Evolutionary conservation across 2,113 vertebrate species (phyloP).

Genomic region (Monopterus albus): DNA sequence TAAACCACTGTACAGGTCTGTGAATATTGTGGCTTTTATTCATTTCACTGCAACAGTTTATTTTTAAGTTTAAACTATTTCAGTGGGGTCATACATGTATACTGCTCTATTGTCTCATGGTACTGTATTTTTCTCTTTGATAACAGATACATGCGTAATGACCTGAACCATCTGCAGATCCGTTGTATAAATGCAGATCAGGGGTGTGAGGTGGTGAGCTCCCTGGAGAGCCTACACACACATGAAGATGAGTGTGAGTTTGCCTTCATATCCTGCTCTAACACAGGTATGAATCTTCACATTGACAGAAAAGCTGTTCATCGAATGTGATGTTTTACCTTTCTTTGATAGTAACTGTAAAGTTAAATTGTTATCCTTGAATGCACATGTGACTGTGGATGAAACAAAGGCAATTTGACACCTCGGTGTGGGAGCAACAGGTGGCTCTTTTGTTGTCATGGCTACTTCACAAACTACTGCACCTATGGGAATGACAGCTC

Average conservation of each 20-base stretch:
- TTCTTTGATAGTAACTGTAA: not conserved
- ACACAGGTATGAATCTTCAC: constrained; percentile 76
- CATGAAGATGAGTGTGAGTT: constrained; percentile 90
- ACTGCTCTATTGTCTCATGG: not conserved
- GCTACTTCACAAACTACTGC: constrained; percentile 37
- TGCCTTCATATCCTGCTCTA: constrained; percentile 84
- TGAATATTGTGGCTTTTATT: not conserved
- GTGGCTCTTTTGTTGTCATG: constrained; percentile 66
- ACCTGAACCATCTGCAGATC: constrained; percentile 89
- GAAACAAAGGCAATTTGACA: constrained; percentile 54
- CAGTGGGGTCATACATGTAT: not conserved
- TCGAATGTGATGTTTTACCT: not conserved
- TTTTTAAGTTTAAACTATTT: too few species aligned
- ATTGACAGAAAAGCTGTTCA: not conserved
- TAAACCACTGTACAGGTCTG: constrained; percentile 87
- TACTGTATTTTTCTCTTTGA: not conserved
- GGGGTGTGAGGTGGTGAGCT: constrained; percentile 88
- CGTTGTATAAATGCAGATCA: constrained; percentile 85
- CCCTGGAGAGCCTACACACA: constrained; percentile 86
- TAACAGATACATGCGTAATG: constrained; percentile 91
- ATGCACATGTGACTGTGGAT: not conserved
- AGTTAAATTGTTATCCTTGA: not conserved
- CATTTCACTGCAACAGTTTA: too few species aligned
- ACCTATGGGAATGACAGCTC: constrained; percentile 19
- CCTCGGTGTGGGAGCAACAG: constrained; percentile 47